A percentile compares a stretch with the other conserved stretches of the same genome.
phyloP scores from a whole-genome alignment of 2,888 invertebrate genomes.

The Drosophila atroscutellata region DNA sequence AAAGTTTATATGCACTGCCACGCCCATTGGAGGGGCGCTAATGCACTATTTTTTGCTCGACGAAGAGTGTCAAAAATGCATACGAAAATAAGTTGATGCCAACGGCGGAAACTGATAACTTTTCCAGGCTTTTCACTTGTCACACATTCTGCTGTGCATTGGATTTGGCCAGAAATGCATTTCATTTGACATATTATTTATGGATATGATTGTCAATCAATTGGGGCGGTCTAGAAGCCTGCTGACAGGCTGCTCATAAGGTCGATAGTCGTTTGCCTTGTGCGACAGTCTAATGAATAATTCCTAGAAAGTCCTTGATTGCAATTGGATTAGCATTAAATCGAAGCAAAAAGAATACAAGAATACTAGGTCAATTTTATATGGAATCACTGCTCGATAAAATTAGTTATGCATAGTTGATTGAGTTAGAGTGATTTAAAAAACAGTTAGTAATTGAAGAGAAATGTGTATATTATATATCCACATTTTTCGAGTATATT shows the following conservation, averaged over 20 bases:
- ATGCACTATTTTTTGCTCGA: slow-evolving; percentile 48
- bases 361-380: neutral
- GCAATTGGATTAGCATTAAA: slow-evolving; percentile 41
- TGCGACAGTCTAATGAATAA: slow-evolving; percentile 33
- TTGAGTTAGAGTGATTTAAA: neutral
- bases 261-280: slow-evolving; percentile 8
- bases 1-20: slow-evolving; percentile 37
- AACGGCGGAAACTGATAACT: slow-evolving; percentile 13
- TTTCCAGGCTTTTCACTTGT: slow-evolving; percentile 22
- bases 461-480: neutral
- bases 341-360: neutral
- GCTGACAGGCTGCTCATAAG: slow-evolving; percentile 2
- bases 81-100: slow-evolving; percentile 49
- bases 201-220: slow-evolving; percentile 72
- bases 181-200: slow-evolving; percentile 57
- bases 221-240: neutral
- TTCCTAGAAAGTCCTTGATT: slow-evolving; percentile 32
- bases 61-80: slow-evolving; percentile 51
- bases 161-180: slow-evolving; percentile 47
- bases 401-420: neutral
- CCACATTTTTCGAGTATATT: neutral
- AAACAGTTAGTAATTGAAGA: neutral
- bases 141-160: slow-evolving; percentile 33
- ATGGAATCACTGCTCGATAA: neutral
- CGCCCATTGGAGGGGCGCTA: slow-evolving; percentile 28